Evolutionary conservation across 2,888 invertebrate genomes (phyloP).

Genomic region (Nasonia oneida): DNA sequence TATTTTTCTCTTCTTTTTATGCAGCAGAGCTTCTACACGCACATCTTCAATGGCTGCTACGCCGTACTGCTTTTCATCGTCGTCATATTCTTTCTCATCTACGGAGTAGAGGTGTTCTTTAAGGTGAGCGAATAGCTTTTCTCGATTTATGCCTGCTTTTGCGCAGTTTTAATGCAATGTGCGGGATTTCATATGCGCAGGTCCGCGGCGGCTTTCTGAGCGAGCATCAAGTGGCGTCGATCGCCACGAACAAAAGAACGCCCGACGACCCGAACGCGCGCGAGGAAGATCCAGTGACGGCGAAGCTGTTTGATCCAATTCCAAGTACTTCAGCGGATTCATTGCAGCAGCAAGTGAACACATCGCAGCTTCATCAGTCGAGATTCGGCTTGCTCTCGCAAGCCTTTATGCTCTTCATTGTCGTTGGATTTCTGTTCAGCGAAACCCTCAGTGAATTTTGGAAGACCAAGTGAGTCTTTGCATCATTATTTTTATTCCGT

Average conservation of each 20-base stretch:
- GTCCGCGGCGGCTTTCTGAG: constrained; percentile 92
- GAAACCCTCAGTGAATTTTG: constrained; percentile 95
- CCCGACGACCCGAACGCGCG: constrained; percentile 71
- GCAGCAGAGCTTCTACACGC: constrained; percentile 87
- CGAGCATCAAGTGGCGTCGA: constrained; percentile 85
- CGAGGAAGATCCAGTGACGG: constrained; percentile 80
- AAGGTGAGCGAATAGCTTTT: constrained; percentile 83
- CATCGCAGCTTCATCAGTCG: constrained; percentile 94
- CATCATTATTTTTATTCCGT: background rate
- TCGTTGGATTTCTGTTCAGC: constrained; percentile 93
- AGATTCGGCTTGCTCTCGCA: constrained; percentile 93
- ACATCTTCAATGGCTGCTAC: constrained; percentile 95
- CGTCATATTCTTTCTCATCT: constrained; percentile 95
- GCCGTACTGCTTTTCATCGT: constrained; percentile 94
- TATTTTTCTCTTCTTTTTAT: constrained; percentile 67
- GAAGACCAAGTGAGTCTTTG: constrained; percentile 90
- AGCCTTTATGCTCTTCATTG: constrained; percentile 93
- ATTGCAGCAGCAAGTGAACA: constrained; percentile 83
- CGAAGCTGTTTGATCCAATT: constrained; percentile 75
- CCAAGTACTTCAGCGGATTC: constrained; percentile 70
- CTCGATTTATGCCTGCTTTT: background rate
- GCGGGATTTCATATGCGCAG: constrained; percentile 75
- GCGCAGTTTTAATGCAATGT: background rate
- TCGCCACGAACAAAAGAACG: constrained; percentile 78
- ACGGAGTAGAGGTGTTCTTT: constrained; percentile 96